Percentiles rank a stretch among this genome's conserved stretches.
These are phyloP conservation scores for Oriolus oriolus DNA, from an alignment of 2,113 vertebrate species.

Conservation along the genomic window DNA sequence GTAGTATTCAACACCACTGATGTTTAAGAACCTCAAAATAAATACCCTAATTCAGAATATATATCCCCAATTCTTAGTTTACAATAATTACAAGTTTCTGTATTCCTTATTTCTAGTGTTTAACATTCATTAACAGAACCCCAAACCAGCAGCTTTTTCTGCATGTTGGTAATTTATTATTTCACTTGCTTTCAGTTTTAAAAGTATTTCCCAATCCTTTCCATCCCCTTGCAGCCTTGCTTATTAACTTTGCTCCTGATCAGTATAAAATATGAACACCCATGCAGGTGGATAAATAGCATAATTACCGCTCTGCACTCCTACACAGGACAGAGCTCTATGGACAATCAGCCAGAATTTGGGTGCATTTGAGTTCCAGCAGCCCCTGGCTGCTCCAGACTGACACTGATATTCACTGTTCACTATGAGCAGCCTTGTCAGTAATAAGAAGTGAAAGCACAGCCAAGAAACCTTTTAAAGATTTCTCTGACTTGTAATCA, in stretches of 20 bases:
- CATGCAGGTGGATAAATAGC: background rate
- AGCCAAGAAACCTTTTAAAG: constrained; percentile 56
- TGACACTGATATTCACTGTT: background rate
- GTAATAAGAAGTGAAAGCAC: constrained; percentile 1
- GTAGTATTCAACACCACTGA: background rate
- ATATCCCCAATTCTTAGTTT: background rate
- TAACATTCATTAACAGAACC: background rate
- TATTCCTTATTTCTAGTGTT: background rate
- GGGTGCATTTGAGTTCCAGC: background rate
- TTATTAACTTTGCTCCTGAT: background rate
- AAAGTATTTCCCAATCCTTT: background rate
- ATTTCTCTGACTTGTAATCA: constrained; percentile 15
- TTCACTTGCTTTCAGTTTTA: background rate
- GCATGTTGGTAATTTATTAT: background rate
- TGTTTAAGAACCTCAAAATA: background rate
- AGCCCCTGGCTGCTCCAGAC: background rate
- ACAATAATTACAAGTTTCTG: background rate
- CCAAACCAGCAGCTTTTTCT: background rate
- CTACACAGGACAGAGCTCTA: background rate
- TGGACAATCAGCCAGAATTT: background rate
- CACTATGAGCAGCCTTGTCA: background rate
- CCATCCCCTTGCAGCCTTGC: background rate
- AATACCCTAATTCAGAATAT: background rate
- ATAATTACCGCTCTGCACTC: background rate
- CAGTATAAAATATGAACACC: background rate